Conservation (phyloP, 2,888 invertebrate genomes). For the Caenorhabditis sulstoni region DNA sequence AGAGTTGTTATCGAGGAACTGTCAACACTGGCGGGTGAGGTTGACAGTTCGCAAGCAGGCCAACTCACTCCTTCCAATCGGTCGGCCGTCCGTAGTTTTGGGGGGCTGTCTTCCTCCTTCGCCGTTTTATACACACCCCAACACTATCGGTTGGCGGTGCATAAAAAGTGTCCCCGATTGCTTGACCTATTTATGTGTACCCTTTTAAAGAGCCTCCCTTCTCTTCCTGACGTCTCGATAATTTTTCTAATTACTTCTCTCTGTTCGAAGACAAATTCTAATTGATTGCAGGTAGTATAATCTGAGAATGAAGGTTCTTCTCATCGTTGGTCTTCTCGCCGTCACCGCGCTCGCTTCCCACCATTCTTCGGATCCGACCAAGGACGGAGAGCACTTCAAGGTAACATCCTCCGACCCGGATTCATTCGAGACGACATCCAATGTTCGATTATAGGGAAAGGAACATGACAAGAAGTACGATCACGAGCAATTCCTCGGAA, state of each 20-base stretch:
- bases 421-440: not conserved
- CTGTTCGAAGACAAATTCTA: slow-evolving; percentile 1
- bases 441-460: slow-evolving; percentile 68
- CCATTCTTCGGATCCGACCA: slow-evolving; percentile 70
- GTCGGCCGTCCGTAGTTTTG: slow-evolving; percentile 43
- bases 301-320: slow-evolving; percentile 54
- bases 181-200: slow-evolving; percentile 60
- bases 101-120: slow-evolving; percentile 31
- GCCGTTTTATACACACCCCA: slow-evolving; percentile 43
- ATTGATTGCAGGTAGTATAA: slow-evolving; percentile 37
- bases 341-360: slow-evolving; percentile 62
- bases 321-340: slow-evolving; percentile 58
- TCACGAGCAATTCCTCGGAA: slow-evolving; percentile 96
- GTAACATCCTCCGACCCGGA: slow-evolving; percentile 15
- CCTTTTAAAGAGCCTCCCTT: slow-evolving; percentile 45
- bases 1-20: slow-evolving; percentile 56
- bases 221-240: slow-evolving; percentile 9
- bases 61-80: slow-evolving; percentile 57
- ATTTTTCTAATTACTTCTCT: slow-evolving; percentile 37
- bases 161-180: slow-evolving; percentile 60
- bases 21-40: slow-evolving; percentile 57
- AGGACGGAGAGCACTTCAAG: slow-evolving; percentile 73
- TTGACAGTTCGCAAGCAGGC: slow-evolving; percentile 64
- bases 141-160: slow-evolving; percentile 38
- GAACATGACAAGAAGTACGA: slow-evolving; percentile 89